Conservation (phyloP, 2,888 invertebrate genomes). For the Euzetes globulus region DNA sequence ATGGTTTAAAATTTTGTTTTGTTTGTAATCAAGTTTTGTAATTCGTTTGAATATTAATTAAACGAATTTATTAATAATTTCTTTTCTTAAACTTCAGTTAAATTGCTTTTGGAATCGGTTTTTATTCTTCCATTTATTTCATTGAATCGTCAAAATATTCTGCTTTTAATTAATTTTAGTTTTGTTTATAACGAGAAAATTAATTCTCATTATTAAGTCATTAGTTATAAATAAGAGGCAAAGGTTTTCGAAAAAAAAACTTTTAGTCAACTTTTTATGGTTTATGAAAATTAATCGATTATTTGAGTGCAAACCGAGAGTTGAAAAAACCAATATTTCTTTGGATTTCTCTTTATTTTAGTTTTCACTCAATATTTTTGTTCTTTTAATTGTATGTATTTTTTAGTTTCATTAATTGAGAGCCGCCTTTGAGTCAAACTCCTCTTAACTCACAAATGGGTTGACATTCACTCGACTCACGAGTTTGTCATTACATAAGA, state of each 20-base stretch:
- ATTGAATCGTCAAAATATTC: too few species aligned
- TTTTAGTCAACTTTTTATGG: not conserved
- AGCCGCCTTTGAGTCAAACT: not conserved
- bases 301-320: not conserved
- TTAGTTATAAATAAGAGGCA: not conserved
- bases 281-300: slow-evolving; percentile 13
- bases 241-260: not conserved
- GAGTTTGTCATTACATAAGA: slow-evolving; percentile 6
- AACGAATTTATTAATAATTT: too few species aligned
- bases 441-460: not conserved
- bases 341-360: too few species aligned
- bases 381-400: not conserved
- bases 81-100: too few species aligned
- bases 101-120: too few species aligned
- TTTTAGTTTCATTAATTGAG: slow-evolving; percentile 5
- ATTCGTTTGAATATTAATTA: too few species aligned
- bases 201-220: not conserved
- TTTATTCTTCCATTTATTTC: too few species aligned
- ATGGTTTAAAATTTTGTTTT: too few species aligned
- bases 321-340: slow-evolving; percentile 5
- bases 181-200: too few species aligned
- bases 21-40: too few species aligned
- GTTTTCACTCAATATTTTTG: not conserved
- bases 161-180: too few species aligned
- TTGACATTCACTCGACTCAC: slow-evolving; percentile 9